Percentiles rank a stretch among this genome's conserved stretches.
Conservation (phyloP, 2,113 vertebrate species). For the Pomatostomus ruficeps region DNA sequence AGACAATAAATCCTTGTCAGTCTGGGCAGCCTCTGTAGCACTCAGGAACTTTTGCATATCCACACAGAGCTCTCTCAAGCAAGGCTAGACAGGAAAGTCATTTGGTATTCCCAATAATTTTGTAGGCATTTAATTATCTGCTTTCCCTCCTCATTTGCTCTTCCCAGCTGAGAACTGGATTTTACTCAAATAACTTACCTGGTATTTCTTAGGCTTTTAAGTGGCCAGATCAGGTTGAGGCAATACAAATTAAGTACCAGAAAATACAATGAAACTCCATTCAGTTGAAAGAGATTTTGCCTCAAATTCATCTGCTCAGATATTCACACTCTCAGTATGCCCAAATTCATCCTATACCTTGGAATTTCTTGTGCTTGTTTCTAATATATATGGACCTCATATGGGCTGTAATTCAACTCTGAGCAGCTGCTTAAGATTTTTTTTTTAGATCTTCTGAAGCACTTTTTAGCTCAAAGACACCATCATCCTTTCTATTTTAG, state of each 20-base stretch:
- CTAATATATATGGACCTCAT: background rate
- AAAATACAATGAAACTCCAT: background rate
- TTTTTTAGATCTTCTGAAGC: background rate
- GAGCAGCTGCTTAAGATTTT: background rate
- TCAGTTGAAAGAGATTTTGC: background rate
- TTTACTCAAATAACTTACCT: background rate
- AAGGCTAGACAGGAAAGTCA: background rate
- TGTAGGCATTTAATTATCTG: background rate
- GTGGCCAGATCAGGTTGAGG: background rate
- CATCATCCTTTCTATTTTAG: background rate
- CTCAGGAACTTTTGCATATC: background rate
- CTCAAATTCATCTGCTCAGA: background rate
- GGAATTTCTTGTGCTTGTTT: background rate
- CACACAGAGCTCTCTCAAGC: background rate
- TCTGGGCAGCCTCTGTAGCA: background rate
- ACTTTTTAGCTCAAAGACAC: background rate
- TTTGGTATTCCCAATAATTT: background rate
- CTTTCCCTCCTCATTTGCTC: background rate
- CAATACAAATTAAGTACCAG: background rate
- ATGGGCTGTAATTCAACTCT: background rate
- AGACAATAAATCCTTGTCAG: background rate
- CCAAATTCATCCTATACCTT: background rate
- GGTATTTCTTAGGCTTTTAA: background rate
- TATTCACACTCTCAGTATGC: background rate
- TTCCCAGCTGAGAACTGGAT: background rate